Conservation (phyloP, 2,797 vertebrate genomes). For the Tapera naevia region DNA sequence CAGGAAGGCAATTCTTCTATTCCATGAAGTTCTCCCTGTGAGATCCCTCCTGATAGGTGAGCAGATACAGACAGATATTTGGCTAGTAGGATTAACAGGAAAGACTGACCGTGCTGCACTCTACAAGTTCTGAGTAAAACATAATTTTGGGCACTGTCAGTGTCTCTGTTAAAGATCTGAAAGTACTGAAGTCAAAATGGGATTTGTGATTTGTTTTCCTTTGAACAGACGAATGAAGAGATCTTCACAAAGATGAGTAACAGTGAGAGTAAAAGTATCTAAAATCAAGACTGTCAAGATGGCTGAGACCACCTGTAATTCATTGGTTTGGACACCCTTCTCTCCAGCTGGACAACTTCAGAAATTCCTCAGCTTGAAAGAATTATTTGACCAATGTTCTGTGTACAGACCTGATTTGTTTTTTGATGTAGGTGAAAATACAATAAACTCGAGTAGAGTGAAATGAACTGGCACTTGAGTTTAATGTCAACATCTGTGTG, state of each 20-base stretch:
- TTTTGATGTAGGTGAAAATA: neutral
- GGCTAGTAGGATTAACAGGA: neutral
- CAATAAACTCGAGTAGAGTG: neutral
- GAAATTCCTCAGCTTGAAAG: neutral
- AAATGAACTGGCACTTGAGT: conserved; percentile 33
- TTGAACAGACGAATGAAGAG: neutral
- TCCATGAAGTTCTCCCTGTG: neutral
- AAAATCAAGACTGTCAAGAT: neutral
- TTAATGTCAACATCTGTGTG: conserved; percentile 21
- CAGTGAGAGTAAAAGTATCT: neutral
- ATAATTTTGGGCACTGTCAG: neutral
- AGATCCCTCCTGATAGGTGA: neutral
- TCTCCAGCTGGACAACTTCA: neutral
- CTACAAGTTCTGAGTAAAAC: neutral
- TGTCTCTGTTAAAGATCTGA: neutral
- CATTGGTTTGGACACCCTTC: neutral
- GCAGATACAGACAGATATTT: neutral
- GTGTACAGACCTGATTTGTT: neutral
- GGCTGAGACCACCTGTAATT: neutral
- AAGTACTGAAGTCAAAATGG: neutral
- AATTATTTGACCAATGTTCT: neutral
- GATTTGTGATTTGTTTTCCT: neutral
- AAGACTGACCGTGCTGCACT: neutral
- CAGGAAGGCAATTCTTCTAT: neutral
- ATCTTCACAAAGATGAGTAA: neutral